Evolutionary conservation across 2,113 vertebrate genomes (phyloP), one percentile per base, ranked within the genome.

Genomic region (Neopipo cinnamomea): DNA sequence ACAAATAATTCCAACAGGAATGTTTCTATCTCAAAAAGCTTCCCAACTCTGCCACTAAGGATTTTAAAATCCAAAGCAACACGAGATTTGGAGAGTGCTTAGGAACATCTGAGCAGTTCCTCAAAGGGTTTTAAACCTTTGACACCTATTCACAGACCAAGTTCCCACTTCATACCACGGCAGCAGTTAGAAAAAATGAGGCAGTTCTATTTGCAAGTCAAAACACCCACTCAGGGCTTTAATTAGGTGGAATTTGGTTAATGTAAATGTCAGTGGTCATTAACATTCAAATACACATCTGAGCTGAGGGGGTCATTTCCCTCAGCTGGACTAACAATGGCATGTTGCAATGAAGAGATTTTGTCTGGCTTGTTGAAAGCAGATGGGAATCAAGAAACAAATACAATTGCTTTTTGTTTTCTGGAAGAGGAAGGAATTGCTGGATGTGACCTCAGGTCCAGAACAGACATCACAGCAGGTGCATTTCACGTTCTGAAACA

Each of bases 301-400:
- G 14, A 42, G 41, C 41, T 42, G 41, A 42, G 88, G 74, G 50
- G 37, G 18, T 81, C 22, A 0, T 23, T 89, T 66, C 27, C 35
- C 61, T 44, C 73, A 77, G 70, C 24, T n/a, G 23, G 14, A 21
- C 8, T 37, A 72, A 73, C 13, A 65, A 10, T 3, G 18, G 14
- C 25, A 6, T 1, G 0, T 4, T 49, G 10, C 0, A 8, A 0
- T 0, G 0, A 47, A 27, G 13, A 42, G 44, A 14, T 35, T 17
- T 44, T 8, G 30, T 23, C 41, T 41, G 47, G 16, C 15, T 66
- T 37, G 42, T 3, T 28, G 7, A 27, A 12, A 79, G 46, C 14
- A 39, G 18, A 9, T 10, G 5, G 37, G 12, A 75, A 83, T 17
- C 15, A 44, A 55, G 13, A 55, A 85, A 67, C 30, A 58, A 59